Percentiles rank a stretch among this genome's conserved stretches.
phyloP scores from a whole-genome alignment of 2,113 vertebrate genomes.

The Esox niger region DNA sequence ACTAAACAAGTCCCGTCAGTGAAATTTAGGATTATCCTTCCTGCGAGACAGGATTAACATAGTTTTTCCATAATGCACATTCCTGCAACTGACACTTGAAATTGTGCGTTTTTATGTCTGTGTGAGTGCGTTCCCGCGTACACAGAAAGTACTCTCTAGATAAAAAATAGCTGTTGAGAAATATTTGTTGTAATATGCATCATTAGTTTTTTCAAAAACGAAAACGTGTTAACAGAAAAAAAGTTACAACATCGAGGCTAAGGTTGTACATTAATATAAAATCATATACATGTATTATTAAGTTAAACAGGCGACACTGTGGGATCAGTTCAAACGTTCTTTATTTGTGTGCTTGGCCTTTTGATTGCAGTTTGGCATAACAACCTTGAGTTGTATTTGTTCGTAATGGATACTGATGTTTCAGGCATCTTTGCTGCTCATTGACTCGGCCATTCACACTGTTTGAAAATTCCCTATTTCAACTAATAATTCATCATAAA shows the following conservation, averaged over 20 bases:
- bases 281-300: not conserved
- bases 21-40: constrained; percentile 60
- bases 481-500: constrained; percentile 47
- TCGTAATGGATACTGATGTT: constrained; percentile 17
- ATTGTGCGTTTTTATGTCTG: not conserved
- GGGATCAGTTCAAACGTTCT: constrained; percentile 46
- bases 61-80: constrained; percentile 44
- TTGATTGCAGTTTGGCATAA: constrained; percentile 12
- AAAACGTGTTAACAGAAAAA: no score
- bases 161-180: not conserved
- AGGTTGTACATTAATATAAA: not conserved
- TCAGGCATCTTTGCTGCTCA: constrained; percentile 7
- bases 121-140: not conserved
- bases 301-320: constrained; percentile 27
- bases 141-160: not conserved
- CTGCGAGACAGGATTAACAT: constrained; percentile 58
- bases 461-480: constrained; percentile 13
- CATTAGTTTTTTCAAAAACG: no score
- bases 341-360: constrained; percentile 53
- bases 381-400: constrained; percentile 16
- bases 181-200: not conserved
- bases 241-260: not conserved
- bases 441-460: constrained; percentile 17
- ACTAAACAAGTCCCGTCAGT: constrained; percentile 37
- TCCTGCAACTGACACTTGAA: constrained; percentile 23